Percentiles rank a stretch among this genome's conserved stretches.
phyloP scores from a whole-genome alignment of 2,797 vertebrate genomes.

The Cossypha caffra region DNA sequence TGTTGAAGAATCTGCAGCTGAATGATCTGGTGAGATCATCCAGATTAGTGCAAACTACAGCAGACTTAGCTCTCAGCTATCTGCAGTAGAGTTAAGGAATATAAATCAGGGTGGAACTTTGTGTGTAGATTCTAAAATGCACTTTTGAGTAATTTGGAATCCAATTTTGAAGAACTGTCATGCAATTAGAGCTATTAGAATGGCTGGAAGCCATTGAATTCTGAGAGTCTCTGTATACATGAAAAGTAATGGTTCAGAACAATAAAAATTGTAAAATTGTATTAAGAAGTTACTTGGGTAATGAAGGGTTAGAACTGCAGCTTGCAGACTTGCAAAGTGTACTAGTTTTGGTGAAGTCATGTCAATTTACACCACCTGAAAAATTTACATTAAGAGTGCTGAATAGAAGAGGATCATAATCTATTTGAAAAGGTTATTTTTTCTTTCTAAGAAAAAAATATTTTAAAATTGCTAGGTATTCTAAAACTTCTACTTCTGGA shows the following conservation, averaged over 20 bases:
- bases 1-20: neutral
- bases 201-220: neutral
- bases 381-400: neutral
- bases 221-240: neutral
- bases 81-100: neutral
- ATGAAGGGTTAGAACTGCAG: neutral
- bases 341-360: neutral
- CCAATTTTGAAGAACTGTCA: neutral
- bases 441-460: neutral
- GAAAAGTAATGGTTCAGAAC: neutral
- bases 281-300: neutral
- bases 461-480: neutral
- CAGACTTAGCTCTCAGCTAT: neutral
- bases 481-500: neutral
- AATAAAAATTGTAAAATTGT: neutral
- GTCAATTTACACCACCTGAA: neutral
- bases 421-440: neutral
- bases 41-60: neutral
- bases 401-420: neutral
- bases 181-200: neutral
- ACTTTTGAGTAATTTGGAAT: neutral
- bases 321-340: neutral
- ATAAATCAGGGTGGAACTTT: neutral
- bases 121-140: neutral
- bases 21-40: neutral